Evolutionary conservation across 2,797 vertebrate genomes (phyloP), one percentile per base, ranked within the genome.

Genomic region (Euphonia xanthogaster): DNA sequence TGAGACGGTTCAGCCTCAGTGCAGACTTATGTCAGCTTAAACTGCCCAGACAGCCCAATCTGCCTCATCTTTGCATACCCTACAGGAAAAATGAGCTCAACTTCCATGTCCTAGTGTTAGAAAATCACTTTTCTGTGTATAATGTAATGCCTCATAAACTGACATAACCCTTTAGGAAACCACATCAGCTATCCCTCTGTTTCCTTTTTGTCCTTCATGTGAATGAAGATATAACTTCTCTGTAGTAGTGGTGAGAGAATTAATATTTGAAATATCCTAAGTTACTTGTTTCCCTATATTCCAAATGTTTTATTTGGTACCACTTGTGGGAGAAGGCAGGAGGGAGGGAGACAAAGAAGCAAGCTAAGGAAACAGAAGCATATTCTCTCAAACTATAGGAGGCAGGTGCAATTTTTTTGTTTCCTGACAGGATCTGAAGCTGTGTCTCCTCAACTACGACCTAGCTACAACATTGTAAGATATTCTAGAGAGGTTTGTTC

Each of bases 261-360:
- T 10, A 4, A 60, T 3, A 2, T 18, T 72, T 19, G 40, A 77
- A 65, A 61, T 42, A 72, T 4, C 1, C 14, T 18, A 44, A 80
- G 37, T 72, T n/a, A 45, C 7, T 68, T 44, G 3, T 65, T 93
- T 54, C 12, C 4, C 13, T 45, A 2, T 74, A 44, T 48, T 70
- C 28, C 11, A 85, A 35, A 42, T 5, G 1, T 61, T 74, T 71
- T n/a, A 25, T 57, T 84, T 48, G 33, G 9, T 47, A 68, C 3
- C 9, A 54, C 1, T 40, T 33, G 4, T 0, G 0, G 4, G 10
- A 65, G 12, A 44, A 31, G 14, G 20, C 4, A 12, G 1, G 8
- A 7, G 2, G 4, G 12, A 44, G 20, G 6, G 24, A 61, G 5
- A 23, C 7, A 2, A 35, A 48, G 24, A 57, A 57, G 27, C 19